These are phyloP conservation scores for Tinamus major DNA, from an alignment of 2,797 vertebrate genomes.

Conservation along the genomic window DNA sequence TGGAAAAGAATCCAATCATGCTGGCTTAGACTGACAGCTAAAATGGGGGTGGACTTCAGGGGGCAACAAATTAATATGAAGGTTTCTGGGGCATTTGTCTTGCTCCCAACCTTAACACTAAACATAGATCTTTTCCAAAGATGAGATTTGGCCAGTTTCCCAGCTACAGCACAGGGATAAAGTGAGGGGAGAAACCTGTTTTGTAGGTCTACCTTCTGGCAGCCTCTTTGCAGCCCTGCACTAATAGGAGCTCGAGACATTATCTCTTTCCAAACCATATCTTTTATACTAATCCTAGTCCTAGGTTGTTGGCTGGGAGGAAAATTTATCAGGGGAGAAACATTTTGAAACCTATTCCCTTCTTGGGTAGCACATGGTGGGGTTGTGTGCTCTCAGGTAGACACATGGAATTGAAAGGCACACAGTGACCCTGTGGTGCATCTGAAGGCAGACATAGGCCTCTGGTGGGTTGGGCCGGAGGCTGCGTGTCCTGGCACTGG, in stretches of 20 bases:
- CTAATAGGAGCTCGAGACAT: background rate
- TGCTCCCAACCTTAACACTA: background rate
- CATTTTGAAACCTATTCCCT: background rate
- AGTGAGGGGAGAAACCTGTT: background rate
- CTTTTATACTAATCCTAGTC: background rate
- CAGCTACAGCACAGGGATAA: background rate
- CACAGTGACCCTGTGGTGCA: background rate
- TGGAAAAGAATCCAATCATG: too few relatives aligned
- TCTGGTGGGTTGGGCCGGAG: background rate
- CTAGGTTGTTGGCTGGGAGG: background rate
- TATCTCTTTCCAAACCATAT: background rate
- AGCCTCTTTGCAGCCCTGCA: background rate
- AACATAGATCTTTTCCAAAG: background rate
- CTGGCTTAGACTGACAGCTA: too few relatives aligned
- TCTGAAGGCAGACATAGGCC: background rate
- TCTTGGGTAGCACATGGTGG: background rate
- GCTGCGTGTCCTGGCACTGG: fast-evolving
- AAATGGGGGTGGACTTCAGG: too few relatives aligned
- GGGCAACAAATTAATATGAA: too few relatives aligned
- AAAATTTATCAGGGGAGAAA: background rate
- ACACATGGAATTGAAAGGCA: background rate
- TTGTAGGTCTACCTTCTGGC: background rate
- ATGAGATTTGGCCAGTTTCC: background rate
- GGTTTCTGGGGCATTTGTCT: too few relatives aligned
- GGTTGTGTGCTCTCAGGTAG: background rate